phyloP scores from a whole-genome alignment of 2,113 vertebrate genomes.

The Cephalophus harveyi region DNA sequence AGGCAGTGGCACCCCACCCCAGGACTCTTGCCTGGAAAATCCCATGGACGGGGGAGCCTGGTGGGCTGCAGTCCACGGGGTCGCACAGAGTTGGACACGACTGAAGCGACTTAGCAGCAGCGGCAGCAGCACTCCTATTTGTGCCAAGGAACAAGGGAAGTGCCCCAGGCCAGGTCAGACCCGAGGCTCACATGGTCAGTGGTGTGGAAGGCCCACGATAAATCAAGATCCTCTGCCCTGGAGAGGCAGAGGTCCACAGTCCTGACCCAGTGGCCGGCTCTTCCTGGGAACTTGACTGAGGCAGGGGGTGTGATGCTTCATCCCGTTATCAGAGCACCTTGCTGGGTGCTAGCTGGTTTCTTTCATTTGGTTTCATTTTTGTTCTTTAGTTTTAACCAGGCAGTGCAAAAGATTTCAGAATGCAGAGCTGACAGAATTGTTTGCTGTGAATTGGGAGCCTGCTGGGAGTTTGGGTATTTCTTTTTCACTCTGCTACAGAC shows the following conservation, averaged over 20 bases:
- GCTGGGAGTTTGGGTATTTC: conserved; percentile 29
- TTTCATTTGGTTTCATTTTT: conserved; percentile 32
- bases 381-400: conserved; percentile 32
- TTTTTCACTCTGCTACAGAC: neutral
- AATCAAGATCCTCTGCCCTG: neutral
- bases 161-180: neutral
- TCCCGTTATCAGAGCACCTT: neutral
- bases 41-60: too few relatives aligned
- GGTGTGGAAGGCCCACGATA: neutral
- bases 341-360: neutral
- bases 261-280: neutral
- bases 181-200: neutral
- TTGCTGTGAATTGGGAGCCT: conserved; percentile 32
- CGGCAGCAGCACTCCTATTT: neutral
- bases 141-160: neutral
- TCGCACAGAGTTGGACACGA: too few relatives aligned
- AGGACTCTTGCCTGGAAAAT: too few relatives aligned
- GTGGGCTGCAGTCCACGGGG: too few relatives aligned
- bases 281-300: neutral
- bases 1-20: too few relatives aligned
- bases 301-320: neutral
- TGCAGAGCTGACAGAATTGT: conserved; percentile 2
- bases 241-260: neutral
- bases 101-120: too few relatives aligned
- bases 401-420: neutral